Evolutionary conservation across 2,113 vertebrate species (phyloP).

Genomic region (Pituophis catenifer): DNA sequence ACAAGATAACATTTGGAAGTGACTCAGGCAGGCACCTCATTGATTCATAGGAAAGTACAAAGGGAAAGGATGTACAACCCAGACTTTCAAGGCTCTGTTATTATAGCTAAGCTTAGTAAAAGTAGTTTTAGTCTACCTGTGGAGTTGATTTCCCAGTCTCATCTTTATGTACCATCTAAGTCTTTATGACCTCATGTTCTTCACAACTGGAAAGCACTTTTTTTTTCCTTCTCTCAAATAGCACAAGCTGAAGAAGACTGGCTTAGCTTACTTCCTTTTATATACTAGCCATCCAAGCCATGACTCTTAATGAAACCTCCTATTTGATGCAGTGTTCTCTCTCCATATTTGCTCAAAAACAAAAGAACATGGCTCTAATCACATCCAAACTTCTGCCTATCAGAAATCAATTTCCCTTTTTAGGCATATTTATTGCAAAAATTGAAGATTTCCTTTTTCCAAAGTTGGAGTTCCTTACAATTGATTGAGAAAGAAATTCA

Average conservation of each 20-base stretch:
- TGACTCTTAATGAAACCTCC: not conserved
- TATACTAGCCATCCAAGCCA: not conserved
- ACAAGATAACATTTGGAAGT: not conserved
- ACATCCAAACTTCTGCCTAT: not conserved
- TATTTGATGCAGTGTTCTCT: not conserved
- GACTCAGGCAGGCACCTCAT: not conserved
- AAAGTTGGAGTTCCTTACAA: not conserved
- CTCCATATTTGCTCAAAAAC: not conserved
- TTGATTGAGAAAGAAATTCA: not conserved
- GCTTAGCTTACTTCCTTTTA: not conserved
- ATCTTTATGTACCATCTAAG: not conserved
- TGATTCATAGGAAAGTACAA: not conserved
- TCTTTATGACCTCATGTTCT: not conserved
- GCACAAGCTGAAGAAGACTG: not conserved
- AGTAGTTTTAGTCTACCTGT: not conserved
- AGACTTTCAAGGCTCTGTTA: not conserved
- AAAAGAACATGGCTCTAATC: not conserved
- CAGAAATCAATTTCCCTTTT: not conserved
- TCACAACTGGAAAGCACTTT: not conserved
- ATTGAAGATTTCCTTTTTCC: not conserved
- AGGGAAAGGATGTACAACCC: not conserved
- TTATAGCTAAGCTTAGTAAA: not conserved
- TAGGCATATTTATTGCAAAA: not conserved
- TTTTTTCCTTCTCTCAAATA: not conserved
- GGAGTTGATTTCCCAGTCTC: not conserved